Percentiles rank a stretch among this genome's conserved stretches.
Conservation (phyloP, 2,888 invertebrate species). For the Mantis religiosa region DNA sequence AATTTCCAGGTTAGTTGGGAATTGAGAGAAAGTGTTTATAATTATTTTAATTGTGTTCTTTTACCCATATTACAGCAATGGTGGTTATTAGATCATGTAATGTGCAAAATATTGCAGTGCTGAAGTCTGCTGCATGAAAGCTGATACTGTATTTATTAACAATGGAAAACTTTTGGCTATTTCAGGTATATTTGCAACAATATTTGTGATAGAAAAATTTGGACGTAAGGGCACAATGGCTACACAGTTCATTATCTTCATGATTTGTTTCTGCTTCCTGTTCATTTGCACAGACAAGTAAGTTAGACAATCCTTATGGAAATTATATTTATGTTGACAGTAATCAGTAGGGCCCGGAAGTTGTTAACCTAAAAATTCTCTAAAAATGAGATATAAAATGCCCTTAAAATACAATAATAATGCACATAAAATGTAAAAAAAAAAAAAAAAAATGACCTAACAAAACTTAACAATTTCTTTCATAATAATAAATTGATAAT, state of each 20-base stretch:
- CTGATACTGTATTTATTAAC: too few relatives aligned
- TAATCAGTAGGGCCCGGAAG: too few relatives aligned
- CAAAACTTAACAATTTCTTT: too few relatives aligned
- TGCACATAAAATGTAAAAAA: too few relatives aligned
- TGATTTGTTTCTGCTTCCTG: slow-evolving; percentile 67
- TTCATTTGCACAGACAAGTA: slow-evolving; percentile 70
- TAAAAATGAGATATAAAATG: too few relatives aligned
- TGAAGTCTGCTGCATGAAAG: too few relatives aligned
- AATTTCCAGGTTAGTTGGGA: slow-evolving; percentile 72
- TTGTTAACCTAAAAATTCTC: too few relatives aligned
- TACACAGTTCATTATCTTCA: slow-evolving; percentile 82
- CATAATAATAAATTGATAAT: too few relatives aligned
- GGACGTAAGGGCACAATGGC: slow-evolving; percentile 92
- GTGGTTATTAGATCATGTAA: not conserved
- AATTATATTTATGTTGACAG: too few relatives aligned
- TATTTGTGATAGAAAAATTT: slow-evolving; percentile 82
- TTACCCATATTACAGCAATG: not conserved
- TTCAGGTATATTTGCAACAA: slow-evolving; percentile 80
- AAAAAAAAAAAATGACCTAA: too few relatives aligned
- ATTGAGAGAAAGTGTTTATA: not conserved
- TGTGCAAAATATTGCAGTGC: not conserved
- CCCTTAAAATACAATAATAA: too few relatives aligned
- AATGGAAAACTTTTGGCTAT: slow-evolving; percentile 23
- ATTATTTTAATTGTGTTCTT: not conserved
- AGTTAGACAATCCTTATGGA: slow-evolving; percentile 38